Base-by-base conservation (phyloP, 2,888 invertebrate genomes). In the Limnephilus auricula region DNA sequence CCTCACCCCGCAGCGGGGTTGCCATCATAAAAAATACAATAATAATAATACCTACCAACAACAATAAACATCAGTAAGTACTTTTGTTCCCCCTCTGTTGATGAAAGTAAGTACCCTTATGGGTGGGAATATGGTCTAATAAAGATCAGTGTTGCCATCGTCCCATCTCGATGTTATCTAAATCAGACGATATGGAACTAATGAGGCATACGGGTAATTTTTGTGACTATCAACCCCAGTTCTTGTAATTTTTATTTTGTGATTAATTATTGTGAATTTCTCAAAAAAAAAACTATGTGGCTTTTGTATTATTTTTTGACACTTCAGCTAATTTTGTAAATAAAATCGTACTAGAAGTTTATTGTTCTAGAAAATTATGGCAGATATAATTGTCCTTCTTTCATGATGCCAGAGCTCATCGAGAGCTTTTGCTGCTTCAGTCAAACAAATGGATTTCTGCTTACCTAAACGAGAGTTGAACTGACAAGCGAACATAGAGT, bases 141-240 rank as follows among this genome's bases (percentile, higher is more conserved):
- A 85, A 85, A 37, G 78, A 90, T 90, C 90, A 87, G 90, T 90
- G 90, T 90, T 79, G 80, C 79, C 12, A 90, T 90, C 90, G 40
- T 40, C 78, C 30, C 84, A 90, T 90, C 90, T 86, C 79, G 84
- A 34, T 65, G 90, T 84, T 50, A 90, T 90, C 90, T 65, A 84
- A 32, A n/a, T 79, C 40, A 85, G 18, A 85, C 79, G 79, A 85
- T 40, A 78, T 45, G 84, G 34, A 31, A 13, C 90, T 90, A 90
- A 90, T 90, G 87, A 90, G 45, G 79, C 45, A 90, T 90, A 86
- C 79, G 90, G 90, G 90, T 87, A 90, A 87, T 87, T 90, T 90
- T 45, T n/a, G 25, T 80, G 18, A 32, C 85, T 50, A 32, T 18
- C 32, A 86, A 80, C 86, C 40, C 90, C 45, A 5, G 86, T n/a